Evolutionary conservation across 2,797 vertebrate species (phyloP).

Genomic region (Enteromius viviparus): DNA sequence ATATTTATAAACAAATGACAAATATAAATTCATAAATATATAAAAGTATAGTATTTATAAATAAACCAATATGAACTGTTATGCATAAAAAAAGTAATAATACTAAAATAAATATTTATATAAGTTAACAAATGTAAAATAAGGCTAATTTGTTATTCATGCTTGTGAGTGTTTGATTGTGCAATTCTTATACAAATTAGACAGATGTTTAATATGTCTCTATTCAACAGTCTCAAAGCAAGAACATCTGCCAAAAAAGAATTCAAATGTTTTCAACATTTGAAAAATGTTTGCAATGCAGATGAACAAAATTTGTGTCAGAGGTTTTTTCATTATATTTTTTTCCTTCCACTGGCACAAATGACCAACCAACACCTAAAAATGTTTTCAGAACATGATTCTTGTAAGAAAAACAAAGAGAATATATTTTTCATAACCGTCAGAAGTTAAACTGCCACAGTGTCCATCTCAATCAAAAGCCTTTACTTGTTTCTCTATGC

Average conservation of each 20-base stretch:
- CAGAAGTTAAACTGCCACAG: conserved; percentile 13
- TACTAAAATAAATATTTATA: background rate
- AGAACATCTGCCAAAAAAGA: conserved; percentile 12
- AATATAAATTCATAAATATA: background rate
- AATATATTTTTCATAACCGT: conserved; percentile 38
- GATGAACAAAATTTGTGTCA: background rate
- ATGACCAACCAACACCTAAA: conserved; percentile 8
- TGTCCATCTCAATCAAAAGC: conserved; percentile 14
- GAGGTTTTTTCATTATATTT: background rate
- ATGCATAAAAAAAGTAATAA: conserved; percentile 1
- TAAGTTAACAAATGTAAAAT: background rate
- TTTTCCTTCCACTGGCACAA: background rate
- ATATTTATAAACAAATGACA: background rate
- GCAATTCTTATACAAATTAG: background rate
- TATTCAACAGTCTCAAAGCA: conserved; percentile 2
- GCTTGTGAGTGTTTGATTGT: conserved; percentile 3
- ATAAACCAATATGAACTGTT: background rate
- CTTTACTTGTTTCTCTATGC: conserved; percentile 29
- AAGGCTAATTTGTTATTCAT: conserved; percentile 10
- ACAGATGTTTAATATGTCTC: conserved; percentile 6
- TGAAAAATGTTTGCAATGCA: conserved; percentile 10
- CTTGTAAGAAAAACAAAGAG: background rate
- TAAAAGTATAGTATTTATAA: background rate
- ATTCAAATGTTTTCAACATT: conserved; percentile 10
- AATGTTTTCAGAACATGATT: background rate